Evolutionary conservation across 2,113 vertebrate genomes (phyloP), one percentile per base, ranked within the genome.

Genomic region (Calyptomena viridis): DNA sequence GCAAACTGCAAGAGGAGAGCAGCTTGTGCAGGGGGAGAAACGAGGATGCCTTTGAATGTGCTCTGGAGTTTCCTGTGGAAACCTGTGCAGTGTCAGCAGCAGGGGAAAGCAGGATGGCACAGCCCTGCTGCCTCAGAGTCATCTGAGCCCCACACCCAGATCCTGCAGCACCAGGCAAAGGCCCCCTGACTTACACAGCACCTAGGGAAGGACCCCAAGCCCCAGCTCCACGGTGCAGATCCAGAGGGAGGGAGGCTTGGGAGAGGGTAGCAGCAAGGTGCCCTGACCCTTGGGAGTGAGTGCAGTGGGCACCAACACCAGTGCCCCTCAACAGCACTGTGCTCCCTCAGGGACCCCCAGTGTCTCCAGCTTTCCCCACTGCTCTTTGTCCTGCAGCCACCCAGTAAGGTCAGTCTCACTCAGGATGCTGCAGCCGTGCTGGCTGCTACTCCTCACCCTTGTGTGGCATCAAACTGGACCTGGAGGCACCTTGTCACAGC

Each of bases 1-100:
- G 78, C 47, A 76, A 87, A 84, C 73, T 37, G 50, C 49, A n/a
- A 62, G 28, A 93, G 33, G 30, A 42, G 52, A 93, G 68, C 24
- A 67, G 35, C 73, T 72, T 76, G 53, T 2, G 5, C 1, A 1
- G 11, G 40, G 50, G 37, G 21, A 64, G 62, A 66, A 63, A 33
- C 0, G 0, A 40, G n/a, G 64, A 49, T 1, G 8, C 6, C 44
- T 78, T 75, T 53, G 64, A 86, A 47, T 0, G 0, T 10, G 46
- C 60, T 78, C 58, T 63, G 33, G 39, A 90, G 40, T 19, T 69
- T 74, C 53, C 63, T 18, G 4, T 52, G 50, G 42, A 72, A 80
- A 53, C 8, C 74, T 14, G 40, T 21, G n/a, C 18, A 5, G 33
- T 13, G 39, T 19, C 35, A 71, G 71, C 58, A 22, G 58, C 2